Conservation (phyloP, 2,888 invertebrate species). For the Plagodis dolabraria region DNA sequence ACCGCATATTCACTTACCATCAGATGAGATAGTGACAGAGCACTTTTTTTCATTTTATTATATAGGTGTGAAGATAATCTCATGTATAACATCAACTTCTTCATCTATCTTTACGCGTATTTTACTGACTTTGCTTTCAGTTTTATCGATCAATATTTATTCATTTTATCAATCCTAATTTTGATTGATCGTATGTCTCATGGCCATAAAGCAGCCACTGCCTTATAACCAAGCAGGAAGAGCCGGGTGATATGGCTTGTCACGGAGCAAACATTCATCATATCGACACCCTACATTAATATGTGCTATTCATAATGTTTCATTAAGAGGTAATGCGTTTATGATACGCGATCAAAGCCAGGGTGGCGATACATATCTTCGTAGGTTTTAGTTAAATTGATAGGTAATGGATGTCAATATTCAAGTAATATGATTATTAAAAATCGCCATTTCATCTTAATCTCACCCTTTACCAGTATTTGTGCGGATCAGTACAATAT, state of each 20-base stretch:
- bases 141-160: constrained; percentile 23
- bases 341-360: constrained; percentile 54
- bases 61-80: too few species aligned
- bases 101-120: background rate
- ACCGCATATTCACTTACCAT: too few species aligned
- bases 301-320: constrained; percentile 81
- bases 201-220: constrained; percentile 41
- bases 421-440: too few species aligned
- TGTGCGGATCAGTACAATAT: too few species aligned
- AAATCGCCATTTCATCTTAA: too few species aligned
- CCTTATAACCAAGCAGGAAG: constrained; percentile 66
- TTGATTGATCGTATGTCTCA: constrained; percentile 52
- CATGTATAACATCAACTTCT: too few species aligned
- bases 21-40: too few species aligned
- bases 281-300: constrained; percentile 71
- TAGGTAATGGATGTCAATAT: constrained; percentile 15
- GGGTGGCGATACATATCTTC: constrained; percentile 35
- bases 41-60: too few species aligned
- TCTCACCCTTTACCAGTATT: too few species aligned
- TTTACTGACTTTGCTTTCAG: constrained; percentile 2
- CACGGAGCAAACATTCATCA: constrained; percentile 77
- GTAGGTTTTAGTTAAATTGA: constrained; percentile 27
- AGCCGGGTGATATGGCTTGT: constrained; percentile 66
- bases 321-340: constrained; percentile 78
- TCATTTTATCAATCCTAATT: constrained; percentile 43